Evolutionary conservation across 2,888 invertebrate genomes (phyloP).

Genomic region (Ditylenchus weischeri): DNA sequence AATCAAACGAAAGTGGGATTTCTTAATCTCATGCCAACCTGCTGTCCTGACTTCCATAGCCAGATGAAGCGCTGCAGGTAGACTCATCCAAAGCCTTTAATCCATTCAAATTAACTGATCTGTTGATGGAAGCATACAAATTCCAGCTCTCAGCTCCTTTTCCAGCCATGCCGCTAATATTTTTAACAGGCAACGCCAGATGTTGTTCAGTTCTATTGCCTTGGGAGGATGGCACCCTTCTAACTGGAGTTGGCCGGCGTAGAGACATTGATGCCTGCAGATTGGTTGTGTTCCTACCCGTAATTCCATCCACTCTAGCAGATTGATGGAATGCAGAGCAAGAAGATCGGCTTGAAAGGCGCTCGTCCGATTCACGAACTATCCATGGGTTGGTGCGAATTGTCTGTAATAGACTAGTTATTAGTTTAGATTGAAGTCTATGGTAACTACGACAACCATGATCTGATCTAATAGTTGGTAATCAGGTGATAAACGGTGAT

Average conservation of each 20-base stretch:
- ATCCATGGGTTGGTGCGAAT: constrained; percentile 39
- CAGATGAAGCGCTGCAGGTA: constrained; percentile 30
- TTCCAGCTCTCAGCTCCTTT: neutral
- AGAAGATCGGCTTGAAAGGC: constrained; percentile 16
- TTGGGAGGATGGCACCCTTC: no score
- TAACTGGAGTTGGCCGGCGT: no score
- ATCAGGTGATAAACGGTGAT: no score
- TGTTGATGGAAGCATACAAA: constrained; percentile 28
- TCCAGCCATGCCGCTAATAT: neutral
- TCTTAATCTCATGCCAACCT: constrained; percentile 18
- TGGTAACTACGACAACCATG: neutral
- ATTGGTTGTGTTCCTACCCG: no score
- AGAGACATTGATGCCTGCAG: no score
- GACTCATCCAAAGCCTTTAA: constrained; percentile 36
- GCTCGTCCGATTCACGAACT: neutral
- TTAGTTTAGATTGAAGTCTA: neutral
- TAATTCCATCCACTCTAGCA: neutral
- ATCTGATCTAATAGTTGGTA: no score
- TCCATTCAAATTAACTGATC: constrained; percentile 29
- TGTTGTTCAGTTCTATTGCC: no score
- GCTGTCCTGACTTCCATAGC: constrained; percentile 34
- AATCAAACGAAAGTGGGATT: no score
- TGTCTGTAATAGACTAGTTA: constrained; percentile 22
- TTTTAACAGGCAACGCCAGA: no score
- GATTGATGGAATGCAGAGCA: neutral